These are phyloP conservation scores for Pegoplata infirma DNA, from an alignment of 2,888 invertebrate species.

Conservation along the genomic window DNA sequence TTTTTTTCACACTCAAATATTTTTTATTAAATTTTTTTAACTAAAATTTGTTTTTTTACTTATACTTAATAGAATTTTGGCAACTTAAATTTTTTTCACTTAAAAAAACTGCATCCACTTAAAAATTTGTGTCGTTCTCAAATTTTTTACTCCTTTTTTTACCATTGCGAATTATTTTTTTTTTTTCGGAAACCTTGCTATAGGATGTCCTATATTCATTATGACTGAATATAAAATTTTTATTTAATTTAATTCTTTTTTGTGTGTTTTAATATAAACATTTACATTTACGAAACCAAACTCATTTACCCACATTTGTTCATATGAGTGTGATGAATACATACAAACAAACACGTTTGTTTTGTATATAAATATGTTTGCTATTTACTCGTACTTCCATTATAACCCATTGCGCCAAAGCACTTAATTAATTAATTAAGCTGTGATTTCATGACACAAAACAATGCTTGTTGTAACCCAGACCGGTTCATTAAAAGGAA, in stretches of 20 bases:
- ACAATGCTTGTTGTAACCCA: not conserved
- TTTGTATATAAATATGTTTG: not conserved
- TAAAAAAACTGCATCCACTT: too few species aligned
- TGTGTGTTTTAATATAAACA: conserved; percentile 1
- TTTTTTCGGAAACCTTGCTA: too few species aligned
- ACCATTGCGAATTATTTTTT: too few species aligned
- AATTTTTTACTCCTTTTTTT: too few species aligned
- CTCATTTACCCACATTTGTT: not conserved
- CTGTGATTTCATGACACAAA: conserved; percentile 30
- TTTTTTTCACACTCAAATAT: too few species aligned
- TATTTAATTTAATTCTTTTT: not conserved
- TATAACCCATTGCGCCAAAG: conserved; percentile 16
- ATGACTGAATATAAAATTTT: not conserved
- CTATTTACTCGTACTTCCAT: conserved; percentile 9
- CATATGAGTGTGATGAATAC: not conserved
- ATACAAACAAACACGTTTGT: not conserved
- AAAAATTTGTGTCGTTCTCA: too few species aligned
- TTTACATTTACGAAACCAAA: conserved; percentile 17
- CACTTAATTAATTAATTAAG: conserved; percentile 54
- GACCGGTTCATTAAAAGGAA: not conserved
- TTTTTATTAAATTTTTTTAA: too few species aligned
- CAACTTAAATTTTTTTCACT: too few species aligned
- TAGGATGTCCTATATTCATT: too few species aligned
- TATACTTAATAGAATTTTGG: too few species aligned
- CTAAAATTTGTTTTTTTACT: too few species aligned